A percentile compares a stretch with the other conserved stretches of the same genome.
Conservation (phyloP, 2,797 vertebrate species). For the Pangasius larnaudii region DNA sequence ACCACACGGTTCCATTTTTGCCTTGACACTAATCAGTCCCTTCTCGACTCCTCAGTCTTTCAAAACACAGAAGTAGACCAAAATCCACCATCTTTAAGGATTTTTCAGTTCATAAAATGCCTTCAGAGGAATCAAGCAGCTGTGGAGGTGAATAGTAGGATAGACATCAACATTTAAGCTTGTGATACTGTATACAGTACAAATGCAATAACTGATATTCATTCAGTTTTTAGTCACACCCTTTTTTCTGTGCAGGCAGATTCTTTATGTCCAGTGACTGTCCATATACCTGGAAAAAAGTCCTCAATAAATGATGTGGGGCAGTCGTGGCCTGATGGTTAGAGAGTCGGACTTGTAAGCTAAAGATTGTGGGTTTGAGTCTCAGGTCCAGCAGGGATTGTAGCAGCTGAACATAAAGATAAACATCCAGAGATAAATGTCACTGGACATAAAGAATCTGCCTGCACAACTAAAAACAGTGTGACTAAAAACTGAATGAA, state of each 20-base stretch:
- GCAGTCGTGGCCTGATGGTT: too few species aligned
- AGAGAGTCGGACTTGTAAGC: too few species aligned
- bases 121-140: background rate
- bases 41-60: too few species aligned
- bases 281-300: background rate
- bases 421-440: background rate
- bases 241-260: background rate
- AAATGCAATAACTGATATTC: background rate
- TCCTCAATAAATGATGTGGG: background rate
- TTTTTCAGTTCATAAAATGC: background rate
- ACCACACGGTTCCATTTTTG: background rate
- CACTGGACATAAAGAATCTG: background rate
- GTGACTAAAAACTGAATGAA: background rate
- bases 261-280: background rate
- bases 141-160: background rate
- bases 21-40: background rate
- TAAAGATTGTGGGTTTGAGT: rapidly evolving
- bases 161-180: background rate
- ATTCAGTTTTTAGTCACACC: background rate
- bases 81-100: conserved; percentile 1
- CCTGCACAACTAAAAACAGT: background rate
- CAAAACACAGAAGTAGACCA: background rate
- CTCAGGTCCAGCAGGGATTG: too few species aligned
- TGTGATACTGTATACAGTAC: background rate
- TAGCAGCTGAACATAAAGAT: too few species aligned